A percentile compares a stretch with the other conserved stretches of the same genome.
phyloP scores from a whole-genome alignment of 2,888 invertebrate species.

The Calameuta idolon region DNA sequence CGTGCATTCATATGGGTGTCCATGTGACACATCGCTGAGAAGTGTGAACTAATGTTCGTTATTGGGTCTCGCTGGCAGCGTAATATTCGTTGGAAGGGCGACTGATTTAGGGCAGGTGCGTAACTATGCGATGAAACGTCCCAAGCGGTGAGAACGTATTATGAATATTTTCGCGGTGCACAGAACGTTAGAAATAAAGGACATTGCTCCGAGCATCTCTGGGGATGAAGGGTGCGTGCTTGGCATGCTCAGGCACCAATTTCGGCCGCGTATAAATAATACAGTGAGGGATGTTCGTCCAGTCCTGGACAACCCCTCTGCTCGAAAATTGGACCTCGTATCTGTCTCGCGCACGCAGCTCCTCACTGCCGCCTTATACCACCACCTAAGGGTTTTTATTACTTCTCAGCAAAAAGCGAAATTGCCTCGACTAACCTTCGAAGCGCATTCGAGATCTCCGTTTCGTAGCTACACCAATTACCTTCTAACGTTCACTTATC shows the following conservation, averaged over 20 bases:
- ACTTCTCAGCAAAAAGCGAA: conserved; percentile 38
- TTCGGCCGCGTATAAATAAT: conserved; percentile 63
- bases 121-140: neutral
- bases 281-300: conserved; percentile 57
- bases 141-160: conserved; percentile 7
- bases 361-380: conserved; percentile 55
- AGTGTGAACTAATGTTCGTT: neutral
- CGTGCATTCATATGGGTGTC: neutral
- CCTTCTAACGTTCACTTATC: conserved; percentile 29
- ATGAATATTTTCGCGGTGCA: conserved; percentile 47
- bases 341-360: conserved; percentile 57
- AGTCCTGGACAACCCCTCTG: conserved; percentile 41
- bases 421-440: conserved; percentile 38
- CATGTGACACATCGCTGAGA: neutral
- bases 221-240: conserved; percentile 56
- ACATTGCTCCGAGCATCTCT: conserved; percentile 35
- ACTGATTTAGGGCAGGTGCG: neutral
- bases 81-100: neutral
- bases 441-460: conserved; percentile 38
- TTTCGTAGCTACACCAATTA: conserved; percentile 40
- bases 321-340: conserved; percentile 66
- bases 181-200: conserved; percentile 48
- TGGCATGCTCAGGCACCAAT: conserved; percentile 62
- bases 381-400: conserved; percentile 43
- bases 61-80: neutral